These are phyloP conservation scores for Tolmerus cingulatus DNA, from an alignment of 2,888 invertebrate species.

Conservation along the genomic window DNA sequence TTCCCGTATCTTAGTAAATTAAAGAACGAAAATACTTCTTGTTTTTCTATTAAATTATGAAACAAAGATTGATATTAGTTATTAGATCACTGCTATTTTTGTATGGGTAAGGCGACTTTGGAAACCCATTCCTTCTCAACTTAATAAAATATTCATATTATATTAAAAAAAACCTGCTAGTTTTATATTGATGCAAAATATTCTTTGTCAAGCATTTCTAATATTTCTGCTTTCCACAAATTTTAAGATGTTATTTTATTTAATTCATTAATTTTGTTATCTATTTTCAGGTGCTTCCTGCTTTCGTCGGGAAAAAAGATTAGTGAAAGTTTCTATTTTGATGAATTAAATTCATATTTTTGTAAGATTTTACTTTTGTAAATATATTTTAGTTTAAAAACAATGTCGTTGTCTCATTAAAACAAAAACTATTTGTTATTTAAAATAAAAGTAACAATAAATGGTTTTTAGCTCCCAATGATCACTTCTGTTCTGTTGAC, in stretches of 20 bases:
- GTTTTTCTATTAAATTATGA: no score
- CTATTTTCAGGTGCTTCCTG: background rate
- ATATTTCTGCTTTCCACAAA: no score
- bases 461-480: no score
- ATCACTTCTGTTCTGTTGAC: no score
- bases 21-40: no score
- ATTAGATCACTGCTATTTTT: no score
- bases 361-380: slow-evolving; percentile 27
- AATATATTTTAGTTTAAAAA: slow-evolving; percentile 7
- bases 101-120: no score
- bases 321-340: background rate
- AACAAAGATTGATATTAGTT: no score
- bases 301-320: background rate
- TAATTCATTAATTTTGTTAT: background rate
- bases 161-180: background rate
- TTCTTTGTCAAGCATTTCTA: no score
- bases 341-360: background rate
- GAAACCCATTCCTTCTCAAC: background rate
- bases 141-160: background rate
- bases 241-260: background rate
- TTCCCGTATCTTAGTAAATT: no score
- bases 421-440: background rate
- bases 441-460: background rate
- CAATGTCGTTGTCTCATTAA: background rate
- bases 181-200: no score